These are phyloP conservation scores for Ormyrus thymus DNA, from an alignment of 2,888 invertebrate species.

Conservation along the genomic window DNA sequence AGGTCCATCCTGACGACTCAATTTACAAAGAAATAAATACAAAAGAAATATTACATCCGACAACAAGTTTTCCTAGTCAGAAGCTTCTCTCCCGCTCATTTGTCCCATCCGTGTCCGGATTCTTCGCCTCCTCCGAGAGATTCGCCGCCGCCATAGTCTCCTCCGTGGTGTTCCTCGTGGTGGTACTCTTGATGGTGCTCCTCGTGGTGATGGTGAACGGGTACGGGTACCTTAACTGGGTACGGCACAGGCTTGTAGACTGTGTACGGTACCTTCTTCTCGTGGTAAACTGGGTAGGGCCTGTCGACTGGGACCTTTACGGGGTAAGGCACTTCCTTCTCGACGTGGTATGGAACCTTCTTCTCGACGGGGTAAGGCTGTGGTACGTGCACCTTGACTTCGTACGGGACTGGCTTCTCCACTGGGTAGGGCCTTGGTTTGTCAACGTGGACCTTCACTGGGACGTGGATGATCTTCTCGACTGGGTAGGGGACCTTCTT, in stretches of 20 bases:
- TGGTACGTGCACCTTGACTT: slow-evolving; percentile 76
- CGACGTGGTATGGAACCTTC: slow-evolving; percentile 83
- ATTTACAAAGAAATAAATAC: slow-evolving; percentile 18
- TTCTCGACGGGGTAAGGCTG: slow-evolving; percentile 86
- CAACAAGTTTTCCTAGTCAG: neutral
- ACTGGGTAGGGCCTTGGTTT: slow-evolving; percentile 73
- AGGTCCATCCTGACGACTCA: slow-evolving; percentile 7
- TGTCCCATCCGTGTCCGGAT: neutral
- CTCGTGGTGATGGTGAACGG: slow-evolving; percentile 78
- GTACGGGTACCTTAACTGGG: slow-evolving; percentile 83
- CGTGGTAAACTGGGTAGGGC: slow-evolving; percentile 76
- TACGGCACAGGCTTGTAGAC: slow-evolving; percentile 80
- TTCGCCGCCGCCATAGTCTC: slow-evolving; percentile 45
- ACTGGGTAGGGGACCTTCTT: slow-evolving; percentile 83
- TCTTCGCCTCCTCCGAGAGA: neutral
- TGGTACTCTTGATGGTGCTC: slow-evolving; percentile 58
- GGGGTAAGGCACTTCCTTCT: slow-evolving; percentile 82
- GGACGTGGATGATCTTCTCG: slow-evolving; percentile 75
- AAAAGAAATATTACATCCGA: slow-evolving; percentile 3
- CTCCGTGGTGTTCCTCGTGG: slow-evolving; percentile 38
- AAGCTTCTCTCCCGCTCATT: neutral
- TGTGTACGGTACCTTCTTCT: slow-evolving; percentile 68
- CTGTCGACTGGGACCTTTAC: slow-evolving; percentile 78
- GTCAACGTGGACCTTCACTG: slow-evolving; percentile 81
- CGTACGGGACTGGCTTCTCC: slow-evolving; percentile 86